Conservation (phyloP, 2,888 invertebrate species). For the Eucriotettix oculatus region DNA sequence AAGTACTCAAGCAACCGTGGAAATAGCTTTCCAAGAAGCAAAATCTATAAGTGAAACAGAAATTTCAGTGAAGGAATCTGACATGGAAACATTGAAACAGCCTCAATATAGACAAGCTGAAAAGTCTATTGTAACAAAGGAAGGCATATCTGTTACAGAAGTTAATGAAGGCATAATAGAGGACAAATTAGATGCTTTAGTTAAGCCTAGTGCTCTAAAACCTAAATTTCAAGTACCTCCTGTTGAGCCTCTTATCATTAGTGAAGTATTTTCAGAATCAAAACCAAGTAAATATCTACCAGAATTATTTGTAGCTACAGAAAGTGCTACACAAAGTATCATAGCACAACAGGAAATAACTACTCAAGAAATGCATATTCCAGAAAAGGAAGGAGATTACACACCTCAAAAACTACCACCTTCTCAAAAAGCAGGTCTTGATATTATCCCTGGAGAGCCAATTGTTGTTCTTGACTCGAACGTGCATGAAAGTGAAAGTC, state of each 20-base stretch:
- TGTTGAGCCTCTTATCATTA: slow-evolving; percentile 44
- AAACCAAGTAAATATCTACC: slow-evolving; percentile 65
- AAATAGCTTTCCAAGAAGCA: slow-evolving; percentile 45
- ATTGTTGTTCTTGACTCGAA: slow-evolving; percentile 36
- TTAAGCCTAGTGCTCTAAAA: slow-evolving; percentile 31
- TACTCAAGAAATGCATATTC: slow-evolving; percentile 44
- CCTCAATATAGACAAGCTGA: slow-evolving; percentile 36
- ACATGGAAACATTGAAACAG: slow-evolving; percentile 29
- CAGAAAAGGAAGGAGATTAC: slow-evolving; percentile 50
- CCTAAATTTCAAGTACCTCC: slow-evolving; percentile 45
- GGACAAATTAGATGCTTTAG: slow-evolving; percentile 31
- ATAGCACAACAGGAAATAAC: slow-evolving; percentile 43
- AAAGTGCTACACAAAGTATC: slow-evolving; percentile 48
- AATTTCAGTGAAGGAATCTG: slow-evolving; percentile 41
- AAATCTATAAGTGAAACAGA: slow-evolving; percentile 43
- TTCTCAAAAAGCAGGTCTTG: slow-evolving; percentile 39
- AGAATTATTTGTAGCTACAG: slow-evolving; percentile 61
- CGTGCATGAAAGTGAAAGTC: slow-evolving; percentile 47
- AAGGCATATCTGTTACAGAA: slow-evolving; percentile 48
- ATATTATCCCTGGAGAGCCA: slow-evolving; percentile 41
- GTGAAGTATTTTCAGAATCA: slow-evolving; percentile 49
- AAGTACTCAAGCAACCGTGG: slow-evolving; percentile 35
- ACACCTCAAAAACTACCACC: slow-evolving; percentile 39
- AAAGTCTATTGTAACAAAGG: slow-evolving; percentile 38
- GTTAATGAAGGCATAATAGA: slow-evolving; percentile 43